phyloP scores from a whole-genome alignment of 2,888 invertebrate genomes.

The Hetaerina titia region DNA sequence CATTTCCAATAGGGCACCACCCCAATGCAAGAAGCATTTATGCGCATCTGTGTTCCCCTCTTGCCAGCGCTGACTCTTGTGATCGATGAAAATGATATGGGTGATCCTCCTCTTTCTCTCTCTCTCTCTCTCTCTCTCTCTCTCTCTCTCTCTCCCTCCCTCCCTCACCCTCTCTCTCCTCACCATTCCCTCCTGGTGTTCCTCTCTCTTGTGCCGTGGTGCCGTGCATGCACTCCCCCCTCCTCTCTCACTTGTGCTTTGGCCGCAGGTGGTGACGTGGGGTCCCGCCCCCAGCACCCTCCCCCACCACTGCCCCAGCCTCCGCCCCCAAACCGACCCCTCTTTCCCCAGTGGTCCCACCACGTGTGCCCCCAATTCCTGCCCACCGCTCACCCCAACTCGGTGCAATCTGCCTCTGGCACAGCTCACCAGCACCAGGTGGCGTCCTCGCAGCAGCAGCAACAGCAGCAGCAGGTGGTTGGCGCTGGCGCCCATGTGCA shows the following conservation, averaged over 20 bases:
- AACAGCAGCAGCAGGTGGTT: conserved; percentile 29
- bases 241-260: not conserved
- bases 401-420: conserved; percentile 78
- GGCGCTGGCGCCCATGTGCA: not conserved
- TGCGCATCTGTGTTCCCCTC: not conserved
- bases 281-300: conserved; percentile 61
- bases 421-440: conserved; percentile 76
- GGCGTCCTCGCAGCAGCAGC: conserved; percentile 34
- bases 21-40: no score
- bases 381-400: conserved; percentile 92
- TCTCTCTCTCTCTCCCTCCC: not conserved
- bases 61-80: not conserved
- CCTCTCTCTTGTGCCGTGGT: no score
- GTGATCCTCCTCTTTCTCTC: conserved; percentile 1
- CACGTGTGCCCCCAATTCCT: conserved; percentile 97
- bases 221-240: no score
- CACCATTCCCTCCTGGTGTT: not conserved
- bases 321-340: conserved; percentile 80
- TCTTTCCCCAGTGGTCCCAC: conserved; percentile 97
- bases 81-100: not conserved
- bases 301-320: conserved; percentile 50
- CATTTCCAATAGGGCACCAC: no score
- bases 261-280: conserved; percentile 29
- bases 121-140: not conserved
- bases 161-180: not conserved